phyloP scores from a whole-genome alignment of 2,797 vertebrate species.

The Scleropages formosus region DNA sequence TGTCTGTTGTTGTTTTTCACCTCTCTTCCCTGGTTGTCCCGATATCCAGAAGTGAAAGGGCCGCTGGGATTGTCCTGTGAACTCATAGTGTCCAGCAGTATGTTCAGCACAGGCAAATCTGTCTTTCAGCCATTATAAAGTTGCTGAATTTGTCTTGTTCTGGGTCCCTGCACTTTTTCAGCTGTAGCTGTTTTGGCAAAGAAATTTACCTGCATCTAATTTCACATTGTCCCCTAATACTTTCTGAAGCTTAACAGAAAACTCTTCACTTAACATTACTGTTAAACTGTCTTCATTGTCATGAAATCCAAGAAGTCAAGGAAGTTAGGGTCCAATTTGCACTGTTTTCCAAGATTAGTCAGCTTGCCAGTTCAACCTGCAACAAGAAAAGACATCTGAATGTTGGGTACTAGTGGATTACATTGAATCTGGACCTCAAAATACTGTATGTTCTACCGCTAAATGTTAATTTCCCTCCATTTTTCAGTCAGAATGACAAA shows the following conservation, averaged over 20 bases:
- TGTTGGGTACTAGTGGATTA: background rate
- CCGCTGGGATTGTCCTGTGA: constrained; percentile 56
- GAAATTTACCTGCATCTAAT: constrained; percentile 47
- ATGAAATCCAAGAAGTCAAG: constrained; percentile 25
- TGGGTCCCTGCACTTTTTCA: constrained; percentile 32
- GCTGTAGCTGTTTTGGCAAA: constrained; percentile 34
- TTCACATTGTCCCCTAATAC: constrained; percentile 49
- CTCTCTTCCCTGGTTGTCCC: constrained; percentile 68
- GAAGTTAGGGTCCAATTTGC: constrained; percentile 12
- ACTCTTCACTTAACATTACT: background rate
- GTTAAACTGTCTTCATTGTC: constrained; percentile 30
- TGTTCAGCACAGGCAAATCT: constrained; percentile 49
- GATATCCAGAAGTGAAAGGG: constrained; percentile 59
- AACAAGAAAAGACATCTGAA: constrained; percentile 26
- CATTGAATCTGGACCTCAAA: background rate
- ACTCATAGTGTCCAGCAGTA: constrained; percentile 59
- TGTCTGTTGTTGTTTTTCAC: constrained; percentile 78
- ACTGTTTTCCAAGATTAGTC: background rate
- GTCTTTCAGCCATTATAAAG: constrained; percentile 59
- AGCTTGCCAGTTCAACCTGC: constrained; percentile 48
- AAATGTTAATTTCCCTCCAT: background rate
- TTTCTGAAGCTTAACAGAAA: background rate
- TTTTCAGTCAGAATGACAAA: background rate
- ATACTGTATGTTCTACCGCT: background rate
- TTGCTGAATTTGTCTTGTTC: constrained; percentile 23